Evolutionary conservation across 2,797 vertebrate genomes (phyloP).

Genomic region (Malurus splendens): DNA sequence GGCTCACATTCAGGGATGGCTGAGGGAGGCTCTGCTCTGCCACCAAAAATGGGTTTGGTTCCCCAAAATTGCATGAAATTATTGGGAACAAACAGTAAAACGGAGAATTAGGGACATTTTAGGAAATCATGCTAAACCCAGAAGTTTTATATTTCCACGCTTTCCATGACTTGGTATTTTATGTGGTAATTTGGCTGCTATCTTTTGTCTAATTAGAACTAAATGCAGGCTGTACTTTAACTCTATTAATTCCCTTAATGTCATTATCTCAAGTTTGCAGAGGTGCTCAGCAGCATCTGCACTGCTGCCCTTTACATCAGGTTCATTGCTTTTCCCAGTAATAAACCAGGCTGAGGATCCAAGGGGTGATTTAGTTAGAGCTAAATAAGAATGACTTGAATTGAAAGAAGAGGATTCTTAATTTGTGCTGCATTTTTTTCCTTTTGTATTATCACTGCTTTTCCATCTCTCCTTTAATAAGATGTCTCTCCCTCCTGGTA

Average conservation of each 20-base stretch:
- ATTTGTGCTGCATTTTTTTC: background rate
- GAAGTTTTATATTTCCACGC: background rate
- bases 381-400: slow-evolving; percentile 4
- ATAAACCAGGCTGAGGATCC: background rate
- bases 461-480: slow-evolving; percentile 36
- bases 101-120: background rate
- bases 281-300: background rate
- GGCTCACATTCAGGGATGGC: background rate
- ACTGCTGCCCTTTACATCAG: background rate
- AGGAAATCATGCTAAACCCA: background rate
- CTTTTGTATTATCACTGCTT: background rate
- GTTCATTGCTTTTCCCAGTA: slow-evolving; percentile 7
- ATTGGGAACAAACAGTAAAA: background rate
- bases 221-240: slow-evolving; percentile 6
- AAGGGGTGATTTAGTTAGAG: background rate
- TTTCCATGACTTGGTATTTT: background rate
- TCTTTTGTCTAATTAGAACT: slow-evolving; percentile 30
- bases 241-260: background rate
- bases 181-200: background rate
- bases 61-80: accelerated
- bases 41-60: background rate
- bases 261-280: background rate
- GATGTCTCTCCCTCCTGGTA: background rate
- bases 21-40: background rate
- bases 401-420: background rate